Conservation (phyloP, 1,140 invertebrate species). For the Aphaenogaster rudis region DNA sequence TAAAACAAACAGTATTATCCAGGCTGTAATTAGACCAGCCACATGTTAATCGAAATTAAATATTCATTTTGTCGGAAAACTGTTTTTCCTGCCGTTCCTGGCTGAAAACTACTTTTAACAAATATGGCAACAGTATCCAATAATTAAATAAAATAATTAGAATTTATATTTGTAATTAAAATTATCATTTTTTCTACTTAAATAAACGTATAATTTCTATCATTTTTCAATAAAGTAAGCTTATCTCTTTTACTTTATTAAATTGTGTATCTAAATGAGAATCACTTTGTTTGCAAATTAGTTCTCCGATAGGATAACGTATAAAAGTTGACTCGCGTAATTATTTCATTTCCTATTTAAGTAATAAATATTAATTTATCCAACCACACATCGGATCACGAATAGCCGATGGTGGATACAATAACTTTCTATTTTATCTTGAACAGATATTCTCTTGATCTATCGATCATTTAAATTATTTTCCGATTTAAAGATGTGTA, state of each 20-base stretch:
- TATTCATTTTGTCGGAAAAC: background rate
- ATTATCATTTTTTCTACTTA: background rate
- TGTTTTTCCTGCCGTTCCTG: background rate
- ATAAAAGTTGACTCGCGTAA: background rate
- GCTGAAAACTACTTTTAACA: background rate
- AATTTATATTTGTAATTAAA: background rate
- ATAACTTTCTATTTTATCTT: slow-evolving; percentile 55
- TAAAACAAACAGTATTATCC: slow-evolving; percentile 80
- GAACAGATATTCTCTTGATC: slow-evolving; percentile 20
- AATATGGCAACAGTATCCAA: background rate
- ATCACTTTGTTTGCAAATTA: background rate
- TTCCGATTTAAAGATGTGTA: background rate
- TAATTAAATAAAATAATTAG: slow-evolving; percentile 12
- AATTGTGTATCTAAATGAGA: background rate
- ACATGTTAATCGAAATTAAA: background rate
- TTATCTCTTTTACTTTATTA: background rate
- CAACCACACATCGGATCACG: background rate
- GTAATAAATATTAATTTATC: background rate
- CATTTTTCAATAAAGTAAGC: background rate
- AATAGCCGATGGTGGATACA: slow-evolving; percentile 40
- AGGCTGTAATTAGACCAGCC: background rate
- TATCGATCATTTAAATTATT: background rate
- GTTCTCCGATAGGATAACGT: background rate
- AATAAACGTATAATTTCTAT: background rate
- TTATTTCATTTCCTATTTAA: background rate